Conservation (phyloP, 2,113 vertebrate species). For the Nibea albiflora region DNA sequence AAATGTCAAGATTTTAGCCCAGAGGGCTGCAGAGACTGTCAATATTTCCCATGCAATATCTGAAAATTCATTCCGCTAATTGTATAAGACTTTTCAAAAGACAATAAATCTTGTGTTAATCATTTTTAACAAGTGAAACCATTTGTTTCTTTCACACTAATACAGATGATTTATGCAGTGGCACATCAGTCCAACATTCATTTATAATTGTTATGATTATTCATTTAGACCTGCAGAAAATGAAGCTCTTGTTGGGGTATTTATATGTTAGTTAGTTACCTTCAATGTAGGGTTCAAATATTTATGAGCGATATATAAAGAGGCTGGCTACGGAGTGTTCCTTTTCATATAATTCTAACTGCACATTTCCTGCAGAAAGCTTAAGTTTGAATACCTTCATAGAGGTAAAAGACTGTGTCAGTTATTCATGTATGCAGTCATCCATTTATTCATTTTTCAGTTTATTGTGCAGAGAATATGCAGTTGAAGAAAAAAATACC, state of each 20-base stretch:
- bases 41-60: background rate
- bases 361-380: background rate
- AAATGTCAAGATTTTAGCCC: background rate
- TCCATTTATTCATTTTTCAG: constrained; percentile 39
- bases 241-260: background rate
- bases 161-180: background rate
- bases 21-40: background rate
- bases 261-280: too few relatives aligned
- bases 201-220: background rate
- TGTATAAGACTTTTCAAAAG: background rate
- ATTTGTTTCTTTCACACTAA: background rate
- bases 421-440: constrained; percentile 43
- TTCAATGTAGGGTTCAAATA: background rate
- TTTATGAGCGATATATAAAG: constrained; percentile 2
- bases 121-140: background rate
- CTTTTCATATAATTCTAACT: constrained; percentile 5
- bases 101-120: background rate
- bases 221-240: background rate
- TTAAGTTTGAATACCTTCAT: background rate
- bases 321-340: constrained; percentile 3
- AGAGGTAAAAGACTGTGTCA: background rate
- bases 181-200: background rate
- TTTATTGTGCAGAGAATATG: constrained; percentile 27
- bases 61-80: background rate
- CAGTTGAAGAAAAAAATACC: background rate